A percentile compares a stretch with the other conserved stretches of the same genome.
Evolutionary conservation across 2,888 invertebrate genomes (phyloP).

Genomic region (Emmelina monodactyla): DNA sequence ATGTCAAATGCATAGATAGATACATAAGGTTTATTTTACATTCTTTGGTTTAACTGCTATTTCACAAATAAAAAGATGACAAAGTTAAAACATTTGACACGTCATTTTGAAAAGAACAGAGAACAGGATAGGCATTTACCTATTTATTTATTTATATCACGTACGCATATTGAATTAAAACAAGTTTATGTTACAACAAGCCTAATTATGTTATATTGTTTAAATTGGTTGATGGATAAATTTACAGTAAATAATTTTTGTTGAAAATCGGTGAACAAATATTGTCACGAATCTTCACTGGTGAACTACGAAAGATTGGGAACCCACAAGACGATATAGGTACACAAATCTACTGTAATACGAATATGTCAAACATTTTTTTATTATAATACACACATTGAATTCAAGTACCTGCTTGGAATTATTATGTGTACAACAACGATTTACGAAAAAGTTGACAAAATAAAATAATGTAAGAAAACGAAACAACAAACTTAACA

Average conservation of each 20-base stretch:
- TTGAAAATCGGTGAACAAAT: not conserved
- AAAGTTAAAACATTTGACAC: slow-evolving; percentile 5
- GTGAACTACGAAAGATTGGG: slow-evolving; percentile 47
- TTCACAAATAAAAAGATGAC: not conserved
- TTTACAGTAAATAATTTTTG: too few relatives aligned
- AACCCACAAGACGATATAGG: slow-evolving; percentile 23
- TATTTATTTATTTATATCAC: slow-evolving; percentile 22
- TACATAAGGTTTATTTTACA: not conserved
- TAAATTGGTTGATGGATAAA: not conserved
- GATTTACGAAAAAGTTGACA: too few relatives aligned
- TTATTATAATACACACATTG: slow-evolving; percentile 49
- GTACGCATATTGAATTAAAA: slow-evolving; percentile 21
- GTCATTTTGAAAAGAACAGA: slow-evolving; percentile 7
- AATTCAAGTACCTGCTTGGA: not conserved
- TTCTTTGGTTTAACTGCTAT: not conserved
- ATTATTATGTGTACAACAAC: too few relatives aligned
- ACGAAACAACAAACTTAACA: too few relatives aligned
- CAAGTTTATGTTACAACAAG: slow-evolving; percentile 3
- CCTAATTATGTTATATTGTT: not conserved
- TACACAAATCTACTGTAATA: slow-evolving; percentile 62
- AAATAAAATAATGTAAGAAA: too few relatives aligned
- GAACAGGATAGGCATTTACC: not conserved
- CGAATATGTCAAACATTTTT: slow-evolving; percentile 55
- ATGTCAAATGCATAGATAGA: too few relatives aligned
- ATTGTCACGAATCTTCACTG: slow-evolving; percentile 19